Base-by-base conservation (phyloP, 37 sponge, comb jelly and placozoan genomes). In the Cliona cf. orientalis region DNA sequence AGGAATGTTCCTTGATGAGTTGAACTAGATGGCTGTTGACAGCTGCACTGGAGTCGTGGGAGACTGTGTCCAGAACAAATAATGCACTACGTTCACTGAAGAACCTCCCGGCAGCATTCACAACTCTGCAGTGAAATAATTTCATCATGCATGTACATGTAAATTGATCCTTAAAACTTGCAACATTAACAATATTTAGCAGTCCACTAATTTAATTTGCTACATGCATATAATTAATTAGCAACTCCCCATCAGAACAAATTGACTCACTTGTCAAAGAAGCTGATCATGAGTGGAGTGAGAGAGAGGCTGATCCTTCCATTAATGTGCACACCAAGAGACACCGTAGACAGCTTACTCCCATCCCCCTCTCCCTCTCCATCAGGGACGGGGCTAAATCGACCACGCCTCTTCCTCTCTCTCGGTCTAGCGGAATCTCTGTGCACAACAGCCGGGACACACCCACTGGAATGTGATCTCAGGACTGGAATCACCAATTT, bases 221-320 rank as follows among this genome's bases (percentile, higher is more conserved):
- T 59, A 59, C 60, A 59, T 14, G 60, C 60, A 59, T 29, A 9
- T n/a, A n/a, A n/a, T n/a, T n/a, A n/a, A n/a, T n/a, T n/a, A n/a
- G n/a, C n/a, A n/a, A n/a, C n/a, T n/a, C n/a, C n/a, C n/a, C n/a
- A n/a, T n/a, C n/a, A n/a, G n/a, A n/a, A n/a, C n/a, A n/a, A n/a
- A n/a, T n/a, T n/a, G 4, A n/a, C 83, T 68, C 29, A 75, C 76
- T 60, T 75, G 12, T 68, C 70, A 2, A 84, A 7, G 58, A 75
- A 22, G 32, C 42, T 22, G 14, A 83, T 40, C 22, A 84, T 26
- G 0, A 71, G 85, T 9, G 85, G 85, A 5, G 85, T 76, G 58
- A 75, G 7, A 2, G 46, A 21, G 17, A 76, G 40, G 9, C 42
- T 56, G 56, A 75, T 56, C 35, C 42, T 67, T 6, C 77, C 68